Conservation (phyloP, 2,113 vertebrate species). For the Cnemophilus loriae region DNA sequence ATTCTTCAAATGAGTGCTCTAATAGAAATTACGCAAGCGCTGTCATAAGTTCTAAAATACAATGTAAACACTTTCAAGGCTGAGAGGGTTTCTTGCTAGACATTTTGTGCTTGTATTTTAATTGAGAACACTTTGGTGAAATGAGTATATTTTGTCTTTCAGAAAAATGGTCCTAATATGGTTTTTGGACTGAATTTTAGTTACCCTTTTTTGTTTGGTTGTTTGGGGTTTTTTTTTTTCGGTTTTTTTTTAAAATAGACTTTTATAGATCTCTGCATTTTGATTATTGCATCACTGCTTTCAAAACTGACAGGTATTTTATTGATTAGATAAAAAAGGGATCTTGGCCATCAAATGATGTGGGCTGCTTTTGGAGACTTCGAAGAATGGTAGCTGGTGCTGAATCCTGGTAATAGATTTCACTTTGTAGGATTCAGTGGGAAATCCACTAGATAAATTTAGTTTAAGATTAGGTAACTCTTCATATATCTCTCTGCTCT, state of each 20-base stretch:
- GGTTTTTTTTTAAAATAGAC: too few species aligned
- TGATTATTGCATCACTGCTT: not conserved
- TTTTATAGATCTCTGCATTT: not conserved
- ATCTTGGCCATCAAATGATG: not conserved
- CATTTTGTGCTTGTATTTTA: not conserved
- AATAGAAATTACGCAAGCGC: not conserved
- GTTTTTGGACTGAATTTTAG: not conserved
- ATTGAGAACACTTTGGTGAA: not conserved
- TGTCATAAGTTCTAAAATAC: not conserved
- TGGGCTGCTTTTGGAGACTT: not conserved
- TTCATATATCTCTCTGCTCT: constrained; percentile 6
- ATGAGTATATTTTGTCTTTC: not conserved
- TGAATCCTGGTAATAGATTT: not conserved
- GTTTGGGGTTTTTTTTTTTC: not conserved
- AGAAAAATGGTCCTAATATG: not conserved
- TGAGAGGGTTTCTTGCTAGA: not conserved
- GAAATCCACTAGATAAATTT: not conserved
- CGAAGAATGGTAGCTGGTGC: not conserved
- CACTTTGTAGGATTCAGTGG: not conserved
- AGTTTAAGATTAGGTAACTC: not conserved
- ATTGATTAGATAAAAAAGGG: not conserved
- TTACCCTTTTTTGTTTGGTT: not conserved
- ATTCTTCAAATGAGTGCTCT: not conserved
- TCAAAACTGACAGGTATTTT: not conserved
- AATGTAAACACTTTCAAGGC: not conserved